Base-by-base conservation (phyloP, 1,140 invertebrate species). In the Papilio aristodemus region DNA sequence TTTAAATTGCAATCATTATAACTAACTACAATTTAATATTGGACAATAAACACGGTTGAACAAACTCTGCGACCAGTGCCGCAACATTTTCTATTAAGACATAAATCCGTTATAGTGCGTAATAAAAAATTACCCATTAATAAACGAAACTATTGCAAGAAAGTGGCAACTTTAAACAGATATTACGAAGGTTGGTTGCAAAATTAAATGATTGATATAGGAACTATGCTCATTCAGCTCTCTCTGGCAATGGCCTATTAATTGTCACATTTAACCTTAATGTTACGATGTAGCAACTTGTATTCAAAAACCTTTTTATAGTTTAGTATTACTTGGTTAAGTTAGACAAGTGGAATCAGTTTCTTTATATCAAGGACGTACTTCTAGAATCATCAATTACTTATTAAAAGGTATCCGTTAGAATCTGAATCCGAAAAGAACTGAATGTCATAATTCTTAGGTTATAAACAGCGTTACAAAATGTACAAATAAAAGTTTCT, bases 201-300 rank as follows among this genome's bases (percentile, higher is more conserved):
- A 5, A 54, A 54, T 11, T 39, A 1, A 39, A 39, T 13, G 38
- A 54, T 8, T 54, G 11, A 13, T 54, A 25, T 11, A 25, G 19
- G 19, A 54, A 54, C 46, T 54, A 11, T 22, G 8, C 9, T 50
- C 19, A 54, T 13, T 54, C 10, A 11, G 17, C 46, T 54, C 46
- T 54, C 46, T 54, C 46, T 10, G 46, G 19, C 46, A 54, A 22
- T 54, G 46, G 46, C 19, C 46, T 25, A 10, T 54, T 13, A 25
- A 54, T 32, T 32, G 27, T 32, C 2, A 32, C 27, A 32, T 32
- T 32, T 6, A 6, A 6, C 27, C 27, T 32, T 32, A 32, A 32
- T 32, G 27, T 6, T 32, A 6, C 27, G 27, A 32, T 32, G 10
- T 13, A 13, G 41, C 41, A 43, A 43, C n/a, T 43, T 43, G 41